Percentiles rank a stretch among this genome's conserved stretches.
These are phyloP conservation scores for Pseudomyrmex sp. DNA, from an alignment of 1,140 invertebrate genomes.

Conservation along the genomic window DNA sequence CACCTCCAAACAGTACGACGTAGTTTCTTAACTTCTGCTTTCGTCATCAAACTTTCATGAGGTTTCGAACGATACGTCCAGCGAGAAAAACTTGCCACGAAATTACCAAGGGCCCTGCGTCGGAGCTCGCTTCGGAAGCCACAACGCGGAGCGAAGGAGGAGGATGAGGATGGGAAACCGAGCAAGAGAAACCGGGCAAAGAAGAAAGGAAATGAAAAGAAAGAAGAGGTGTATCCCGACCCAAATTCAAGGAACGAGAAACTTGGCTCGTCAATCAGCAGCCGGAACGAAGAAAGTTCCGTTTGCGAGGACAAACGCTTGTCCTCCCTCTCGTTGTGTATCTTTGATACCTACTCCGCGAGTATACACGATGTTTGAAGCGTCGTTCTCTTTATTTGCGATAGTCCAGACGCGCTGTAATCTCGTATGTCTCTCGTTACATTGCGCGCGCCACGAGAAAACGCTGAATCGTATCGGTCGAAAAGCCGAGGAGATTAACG, in stretches of 20 bases:
- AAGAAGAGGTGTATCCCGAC: slow-evolving; percentile 76
- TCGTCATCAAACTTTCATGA: slow-evolving; percentile 83
- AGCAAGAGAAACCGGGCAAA: not conserved
- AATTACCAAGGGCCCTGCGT: slow-evolving; percentile 64
- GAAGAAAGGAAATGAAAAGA: slow-evolving; percentile 45
- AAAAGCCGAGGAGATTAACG: slow-evolving; percentile 35
- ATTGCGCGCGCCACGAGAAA: slow-evolving; percentile 18
- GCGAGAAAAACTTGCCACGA: slow-evolving; percentile 71
- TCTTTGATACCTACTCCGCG: slow-evolving; percentile 73
- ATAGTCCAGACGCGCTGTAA: slow-evolving; percentile 19
- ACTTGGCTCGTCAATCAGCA: slow-evolving; percentile 83
- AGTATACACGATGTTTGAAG: slow-evolving; percentile 15
- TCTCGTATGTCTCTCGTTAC: slow-evolving; percentile 41
- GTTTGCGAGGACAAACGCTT: slow-evolving; percentile 76
- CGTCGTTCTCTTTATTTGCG: slow-evolving; percentile 64
- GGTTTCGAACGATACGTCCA: slow-evolving; percentile 71
- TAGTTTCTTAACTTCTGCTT: slow-evolving; percentile 75
- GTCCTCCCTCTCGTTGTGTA: slow-evolving; percentile 76
- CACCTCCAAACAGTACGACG: slow-evolving; percentile 58
- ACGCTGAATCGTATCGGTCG: slow-evolving; percentile 31
- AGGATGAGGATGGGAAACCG: slow-evolving; percentile 35
- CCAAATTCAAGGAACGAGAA: slow-evolving; percentile 82
- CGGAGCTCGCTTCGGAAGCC: slow-evolving; percentile 68
- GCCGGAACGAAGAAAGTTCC: slow-evolving; percentile 82
- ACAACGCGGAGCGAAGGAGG: slow-evolving; percentile 54